These are phyloP conservation scores for Disparrhopalites patrizii DNA, from an alignment of 2,888 invertebrate species.

Conservation along the genomic window DNA sequence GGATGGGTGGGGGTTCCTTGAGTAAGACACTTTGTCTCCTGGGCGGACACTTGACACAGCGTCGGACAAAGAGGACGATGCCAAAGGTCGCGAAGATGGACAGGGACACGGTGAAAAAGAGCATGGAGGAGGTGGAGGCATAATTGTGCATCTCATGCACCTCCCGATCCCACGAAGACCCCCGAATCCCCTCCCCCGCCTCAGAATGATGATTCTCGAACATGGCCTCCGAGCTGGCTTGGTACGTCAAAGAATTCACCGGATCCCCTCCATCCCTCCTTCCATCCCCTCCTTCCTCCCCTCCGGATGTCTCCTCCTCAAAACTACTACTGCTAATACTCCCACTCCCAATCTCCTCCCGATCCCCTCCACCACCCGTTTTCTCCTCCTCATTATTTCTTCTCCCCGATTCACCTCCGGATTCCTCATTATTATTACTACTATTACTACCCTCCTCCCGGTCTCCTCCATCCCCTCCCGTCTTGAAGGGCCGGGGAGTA, in stretches of 20 bases:
- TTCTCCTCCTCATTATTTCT: slow-evolving; percentile 17
- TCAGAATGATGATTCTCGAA: not conserved
- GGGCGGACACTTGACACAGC: slow-evolving; percentile 51
- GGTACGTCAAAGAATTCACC: not conserved
- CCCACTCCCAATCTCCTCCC: no score
- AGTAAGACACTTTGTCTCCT: slow-evolving; percentile 49
- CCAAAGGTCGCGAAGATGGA: slow-evolving; percentile 51
- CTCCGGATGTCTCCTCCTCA: slow-evolving; percentile 34
- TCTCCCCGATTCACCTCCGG: slow-evolving; percentile 1
- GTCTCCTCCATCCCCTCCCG: not conserved
- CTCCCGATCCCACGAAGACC: not conserved
- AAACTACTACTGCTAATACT: no score
- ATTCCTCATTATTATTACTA: not conserved
- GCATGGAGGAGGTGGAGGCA: slow-evolving; percentile 48
- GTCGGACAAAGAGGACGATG: slow-evolving; percentile 50
- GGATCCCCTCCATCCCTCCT: not conserved
- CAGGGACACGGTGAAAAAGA: slow-evolving; percentile 51
- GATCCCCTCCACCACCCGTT: slow-evolving; percentile 7
- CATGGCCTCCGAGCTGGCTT: slow-evolving; percentile 4
- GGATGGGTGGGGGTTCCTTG: slow-evolving; percentile 50
- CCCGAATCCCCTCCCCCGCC: not conserved
- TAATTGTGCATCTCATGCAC: slow-evolving; percentile 9
- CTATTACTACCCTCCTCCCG: not conserved
- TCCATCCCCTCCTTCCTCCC: slow-evolving; percentile 7
- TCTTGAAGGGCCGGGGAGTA: not conserved